phyloP scores from a whole-genome alignment of 2,888 invertebrate genomes.

The Hololepta plana region DNA sequence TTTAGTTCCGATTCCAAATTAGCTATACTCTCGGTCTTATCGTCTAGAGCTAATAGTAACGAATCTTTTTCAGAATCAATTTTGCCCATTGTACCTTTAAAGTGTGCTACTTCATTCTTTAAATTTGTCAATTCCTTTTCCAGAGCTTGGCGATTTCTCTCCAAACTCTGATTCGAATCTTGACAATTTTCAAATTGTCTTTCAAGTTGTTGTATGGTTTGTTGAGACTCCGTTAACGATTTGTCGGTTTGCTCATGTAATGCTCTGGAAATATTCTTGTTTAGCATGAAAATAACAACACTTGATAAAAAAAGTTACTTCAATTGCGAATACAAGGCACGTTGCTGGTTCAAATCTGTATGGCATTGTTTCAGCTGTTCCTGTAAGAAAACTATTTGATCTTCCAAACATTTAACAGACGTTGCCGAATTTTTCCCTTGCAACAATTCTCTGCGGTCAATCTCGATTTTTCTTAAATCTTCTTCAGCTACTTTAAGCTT shows the following conservation, averaged over 20 bases:
- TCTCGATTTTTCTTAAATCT: conserved; percentile 32
- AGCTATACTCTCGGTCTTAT: too few species aligned
- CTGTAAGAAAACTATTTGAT: conserved; percentile 32
- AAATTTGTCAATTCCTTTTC: too few species aligned
- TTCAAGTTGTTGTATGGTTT: conserved; percentile 43
- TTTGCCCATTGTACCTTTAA: too few species aligned
- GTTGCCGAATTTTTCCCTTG: too few species aligned
- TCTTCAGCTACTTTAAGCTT: conserved; percentile 31
- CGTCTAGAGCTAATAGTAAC: too few species aligned
- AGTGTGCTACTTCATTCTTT: too few species aligned
- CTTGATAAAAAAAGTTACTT: conserved; percentile 36
- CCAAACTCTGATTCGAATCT: too few species aligned
- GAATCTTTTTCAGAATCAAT: too few species aligned
- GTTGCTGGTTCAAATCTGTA: conserved; percentile 33
- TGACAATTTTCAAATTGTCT: too few species aligned
- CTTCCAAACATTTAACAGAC: conserved; percentile 33
- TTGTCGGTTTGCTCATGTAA: conserved; percentile 63
- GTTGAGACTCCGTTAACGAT: conserved; percentile 48
- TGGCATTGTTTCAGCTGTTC: conserved; percentile 32
- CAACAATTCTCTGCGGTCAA: conserved; percentile 34
- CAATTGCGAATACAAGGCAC: conserved; percentile 36
- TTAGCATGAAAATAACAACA: background rate
- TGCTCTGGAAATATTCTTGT: conserved; percentile 38
- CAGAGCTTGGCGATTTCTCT: too few species aligned
- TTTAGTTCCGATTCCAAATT: too few species aligned